phyloP scores from a whole-genome alignment of 1,140 invertebrate species.

The Ips typographus region DNA sequence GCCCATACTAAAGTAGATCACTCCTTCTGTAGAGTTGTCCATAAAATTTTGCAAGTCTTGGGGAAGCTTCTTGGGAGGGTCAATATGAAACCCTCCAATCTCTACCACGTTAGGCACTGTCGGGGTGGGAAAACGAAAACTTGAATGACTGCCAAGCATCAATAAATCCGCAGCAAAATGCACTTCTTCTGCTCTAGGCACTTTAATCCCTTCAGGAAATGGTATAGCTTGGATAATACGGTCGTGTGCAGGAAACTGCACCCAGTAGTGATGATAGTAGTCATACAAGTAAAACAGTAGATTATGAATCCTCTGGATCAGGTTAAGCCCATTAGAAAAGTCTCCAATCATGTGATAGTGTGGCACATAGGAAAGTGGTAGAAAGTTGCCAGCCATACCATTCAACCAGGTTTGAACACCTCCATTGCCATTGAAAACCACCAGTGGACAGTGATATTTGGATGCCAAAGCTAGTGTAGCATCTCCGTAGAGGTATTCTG shows the following conservation, averaged over 20 bases:
- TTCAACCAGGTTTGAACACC: slow-evolving; percentile 15
- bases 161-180: slow-evolving; percentile 53
- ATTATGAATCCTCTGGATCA: slow-evolving; percentile 1
- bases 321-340: background rate
- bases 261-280: background rate
- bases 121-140: slow-evolving; percentile 57
- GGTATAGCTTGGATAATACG: background rate
- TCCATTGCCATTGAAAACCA: slow-evolving; percentile 23
- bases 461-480: slow-evolving; percentile 50
- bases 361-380: slow-evolving; percentile 20
- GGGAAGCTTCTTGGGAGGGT: slow-evolving; percentile 48
- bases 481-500: slow-evolving; percentile 54
- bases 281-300: slow-evolving; percentile 16
- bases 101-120: slow-evolving; percentile 58
- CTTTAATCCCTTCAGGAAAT: slow-evolving; percentile 3
- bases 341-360: slow-evolving; percentile 13
- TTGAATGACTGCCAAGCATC: slow-evolving; percentile 61
- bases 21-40: slow-evolving; percentile 58
- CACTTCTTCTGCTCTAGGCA: slow-evolving; percentile 10
- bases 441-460: slow-evolving; percentile 42
- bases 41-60: slow-evolving; percentile 58
- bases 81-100: slow-evolving; percentile 58
- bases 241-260: slow-evolving; percentile 12
- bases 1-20: slow-evolving; percentile 63
- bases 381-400: slow-evolving; percentile 17